Base-by-base conservation (phyloP, 1,140 invertebrate species). In the Vollenhovia emeryi region DNA sequence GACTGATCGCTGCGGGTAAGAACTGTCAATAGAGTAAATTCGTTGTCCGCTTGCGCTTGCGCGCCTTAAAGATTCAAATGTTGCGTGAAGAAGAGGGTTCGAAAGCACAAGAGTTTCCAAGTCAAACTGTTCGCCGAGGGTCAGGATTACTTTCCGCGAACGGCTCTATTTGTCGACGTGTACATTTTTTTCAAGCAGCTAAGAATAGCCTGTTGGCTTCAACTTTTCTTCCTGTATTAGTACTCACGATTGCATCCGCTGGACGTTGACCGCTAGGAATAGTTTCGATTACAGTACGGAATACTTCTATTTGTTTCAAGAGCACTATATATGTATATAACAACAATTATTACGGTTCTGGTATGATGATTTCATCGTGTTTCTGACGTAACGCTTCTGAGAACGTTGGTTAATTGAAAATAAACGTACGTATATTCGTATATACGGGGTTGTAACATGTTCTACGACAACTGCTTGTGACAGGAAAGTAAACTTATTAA, bases 1-100 rank as follows among this genome's bases (percentile, higher is more conserved):
- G 27, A 82, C 78, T 82, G 66, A 82, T 24, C 18, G 50, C 43
- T 30, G 36, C 8, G 30, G 30, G 11, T 45, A 18, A 30, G 27
- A 15, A 18, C 24, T 21, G 15, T 40, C 48, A 5, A 55, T 27
- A 52, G 57, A 21, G 18, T 55, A 55, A 55, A 57, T 43, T 40
- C 2, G 3, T 2, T 36, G 15, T 40, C 3, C 21, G 21, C 24
- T 59, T 71, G 24, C 66, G 78, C 50, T 73, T 82, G 78, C 78
- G 78, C 50, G 36, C 0, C 4, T 52, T 52, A 82, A 68, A 30
- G 9, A 59, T 57, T 82, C 11, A 45, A 21, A 57, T 13, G 24
- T 55, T 59, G 7, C 43, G 43, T 24, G 40, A 55, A 27, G 2
- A 9, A 43, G 15, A 59, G 18, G 15, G 24, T 55, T 57, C n/a